Conservation (phyloP, 2,888 invertebrate genomes). For the Desoria tigrina region DNA sequence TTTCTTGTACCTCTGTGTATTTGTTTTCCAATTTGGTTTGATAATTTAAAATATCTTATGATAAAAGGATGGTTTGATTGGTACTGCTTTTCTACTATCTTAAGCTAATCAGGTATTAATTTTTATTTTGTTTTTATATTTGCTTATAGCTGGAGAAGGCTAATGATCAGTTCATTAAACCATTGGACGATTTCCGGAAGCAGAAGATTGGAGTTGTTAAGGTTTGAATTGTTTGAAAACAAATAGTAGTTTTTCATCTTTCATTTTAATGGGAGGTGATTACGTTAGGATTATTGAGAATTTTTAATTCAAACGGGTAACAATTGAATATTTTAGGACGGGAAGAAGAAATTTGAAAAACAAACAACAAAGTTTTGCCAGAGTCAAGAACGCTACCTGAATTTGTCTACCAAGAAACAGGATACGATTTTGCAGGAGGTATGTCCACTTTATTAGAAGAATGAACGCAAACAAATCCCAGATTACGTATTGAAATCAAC, state of each 20-base stretch:
- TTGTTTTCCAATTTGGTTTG: no score
- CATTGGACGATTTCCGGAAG: conserved; percentile 89
- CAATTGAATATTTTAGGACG: conserved; percentile 65
- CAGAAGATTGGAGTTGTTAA: conserved; percentile 93
- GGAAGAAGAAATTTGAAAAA: conserved; percentile 97
- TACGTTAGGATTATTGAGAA: no score
- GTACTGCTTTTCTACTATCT: no score
- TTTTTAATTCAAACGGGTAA: no score
- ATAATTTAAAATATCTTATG: no score
- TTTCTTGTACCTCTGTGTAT: no score
- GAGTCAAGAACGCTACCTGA: conserved; percentile 91
- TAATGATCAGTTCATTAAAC: conserved; percentile 87
- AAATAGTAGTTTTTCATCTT: no score
- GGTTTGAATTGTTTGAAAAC: conserved; percentile 63
- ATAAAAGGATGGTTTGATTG: no score
- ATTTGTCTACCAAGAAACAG: conserved; percentile 87
- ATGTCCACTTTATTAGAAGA: conserved; percentile 54
- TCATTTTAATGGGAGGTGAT: no score
- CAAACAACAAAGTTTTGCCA: conserved; percentile 97
- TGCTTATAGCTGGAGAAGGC: conserved; percentile 85
- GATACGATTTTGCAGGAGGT: conserved; percentile 90
- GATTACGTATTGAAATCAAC: conserved; percentile 3
- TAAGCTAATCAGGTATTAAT: no score
- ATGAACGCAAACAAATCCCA: not conserved
- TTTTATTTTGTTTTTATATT: no score